phyloP scores from a whole-genome alignment of 35 echinoderm and acorn worm species.

The Ophiothrix spiculata region DNA sequence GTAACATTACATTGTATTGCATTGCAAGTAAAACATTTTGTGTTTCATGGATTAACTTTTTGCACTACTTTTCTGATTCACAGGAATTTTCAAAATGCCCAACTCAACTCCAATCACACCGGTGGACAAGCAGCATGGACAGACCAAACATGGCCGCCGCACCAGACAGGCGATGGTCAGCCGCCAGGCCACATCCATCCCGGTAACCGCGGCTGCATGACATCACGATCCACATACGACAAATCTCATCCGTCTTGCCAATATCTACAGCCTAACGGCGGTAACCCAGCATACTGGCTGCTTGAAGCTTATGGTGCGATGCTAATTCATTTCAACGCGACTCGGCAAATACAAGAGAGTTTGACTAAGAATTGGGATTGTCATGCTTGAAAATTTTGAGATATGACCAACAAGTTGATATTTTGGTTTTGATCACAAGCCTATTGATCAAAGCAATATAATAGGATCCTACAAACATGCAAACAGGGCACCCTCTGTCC shows the following conservation, averaged over 20 bases:
- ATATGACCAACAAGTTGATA: too few species aligned
- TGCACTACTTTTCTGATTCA: neutral
- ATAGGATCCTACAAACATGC: too few species aligned
- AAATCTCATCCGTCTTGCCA: neutral
- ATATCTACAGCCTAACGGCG: neutral
- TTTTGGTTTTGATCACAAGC: too few species aligned
- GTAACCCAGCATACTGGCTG: neutral
- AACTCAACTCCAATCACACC: neutral
- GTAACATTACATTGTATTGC: neutral
- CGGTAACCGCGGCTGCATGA: slow-evolving; percentile 10
- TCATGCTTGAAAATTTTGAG: too few species aligned
- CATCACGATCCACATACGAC: neutral
- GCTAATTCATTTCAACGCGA: slow-evolving; percentile 1
- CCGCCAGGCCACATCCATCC: neutral
- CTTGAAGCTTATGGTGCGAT: neutral
- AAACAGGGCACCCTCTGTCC: too few species aligned
- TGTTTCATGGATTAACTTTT: neutral
- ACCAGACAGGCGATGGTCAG: neutral
- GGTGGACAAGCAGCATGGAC: neutral
- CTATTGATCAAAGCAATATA: too few species aligned
- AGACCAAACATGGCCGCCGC: neutral
- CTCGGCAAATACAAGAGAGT: neutral
- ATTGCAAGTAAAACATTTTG: neutral
- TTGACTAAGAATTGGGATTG: too few species aligned
- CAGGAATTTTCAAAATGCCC: neutral